Evolutionary conservation across 2,888 invertebrate genomes (phyloP), one percentile per base, ranked within the genome.

Genomic region (Pilophorus perplexus): DNA sequence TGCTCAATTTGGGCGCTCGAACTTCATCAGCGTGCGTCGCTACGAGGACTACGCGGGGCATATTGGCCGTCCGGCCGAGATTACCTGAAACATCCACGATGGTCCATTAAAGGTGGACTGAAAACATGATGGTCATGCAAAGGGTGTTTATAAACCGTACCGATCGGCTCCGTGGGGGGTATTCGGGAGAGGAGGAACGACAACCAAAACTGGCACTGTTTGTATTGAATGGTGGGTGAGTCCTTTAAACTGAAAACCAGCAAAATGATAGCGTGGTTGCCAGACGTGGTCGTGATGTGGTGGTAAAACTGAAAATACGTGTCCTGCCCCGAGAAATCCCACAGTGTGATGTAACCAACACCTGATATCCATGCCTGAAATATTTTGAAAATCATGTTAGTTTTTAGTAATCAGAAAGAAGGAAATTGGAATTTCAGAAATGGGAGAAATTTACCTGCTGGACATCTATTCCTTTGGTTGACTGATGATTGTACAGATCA

Each of bases 291-390:
- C 37, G 89, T 80, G 74, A 88, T 87, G 74, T 87, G 85, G 75
- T 89, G 88, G 77, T 88, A 89, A 50, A 85, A 77, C 57, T 82
- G 79, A 72, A 83, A 80, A 77, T 87, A 89, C 40, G 84, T 84
- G 75, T 87, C 87, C 72, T 87, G 86, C 6, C 89, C 89, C 44
- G 88, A 87, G 74, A 88, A 86, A 74, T 89, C 89, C 88, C 88
- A 88, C 27, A 83, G 79, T 73, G 82, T 85, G 72, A 83, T 79
- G 72, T 86, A 85, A 27, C 86, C 86, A 16, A 82, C 80, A 68
- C 81, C 82, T 72, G 79, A 76, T 73, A 80, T 75, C 71, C 79
- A 79, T 68, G 79, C 75, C 81, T 81, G 72, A 37, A 75, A 80
- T 23, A 38, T 33, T 33, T 6, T 33, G 33, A 33, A 33, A 10